Evolutionary conservation across 2,113 vertebrate genomes (phyloP).

Genomic region (Oplegnathus fasciatus): DNA sequence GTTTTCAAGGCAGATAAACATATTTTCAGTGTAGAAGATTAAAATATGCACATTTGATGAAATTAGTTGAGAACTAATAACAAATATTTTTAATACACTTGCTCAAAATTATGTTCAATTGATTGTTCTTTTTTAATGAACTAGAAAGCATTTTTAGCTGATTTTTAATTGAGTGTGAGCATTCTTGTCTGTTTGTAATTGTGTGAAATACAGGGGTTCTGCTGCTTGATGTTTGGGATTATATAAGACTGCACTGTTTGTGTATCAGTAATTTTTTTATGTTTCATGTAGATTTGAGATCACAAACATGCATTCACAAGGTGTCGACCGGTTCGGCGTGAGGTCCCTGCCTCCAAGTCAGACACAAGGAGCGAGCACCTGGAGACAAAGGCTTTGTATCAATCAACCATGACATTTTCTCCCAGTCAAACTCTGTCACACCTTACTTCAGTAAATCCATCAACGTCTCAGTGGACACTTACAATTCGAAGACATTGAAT

Average conservation of each 20-base stretch:
- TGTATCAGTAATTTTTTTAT: neutral
- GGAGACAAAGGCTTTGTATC: slow-evolving; percentile 52
- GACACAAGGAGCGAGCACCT: neutral
- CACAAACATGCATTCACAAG: slow-evolving; percentile 10
- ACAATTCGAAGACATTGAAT: slow-evolving; percentile 37
- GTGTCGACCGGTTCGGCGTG: neutral
- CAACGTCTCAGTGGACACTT: slow-evolving; percentile 51
- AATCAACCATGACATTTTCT: slow-evolving; percentile 65
- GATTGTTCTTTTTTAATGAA: no score
- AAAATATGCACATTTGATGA: neutral
- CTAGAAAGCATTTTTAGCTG: neutral
- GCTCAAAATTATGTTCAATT: neutral
- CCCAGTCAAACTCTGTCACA: slow-evolving; percentile 54
- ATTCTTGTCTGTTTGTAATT: neutral
- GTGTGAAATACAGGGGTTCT: neutral
- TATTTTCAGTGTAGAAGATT: neutral
- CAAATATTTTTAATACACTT: neutral
- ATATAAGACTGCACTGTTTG: neutral
- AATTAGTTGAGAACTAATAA: neutral
- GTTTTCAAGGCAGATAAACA: neutral
- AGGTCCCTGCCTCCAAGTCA: neutral
- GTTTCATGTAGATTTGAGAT: neutral
- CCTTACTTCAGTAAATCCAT: slow-evolving; percentile 67
- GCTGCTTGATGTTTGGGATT: neutral
- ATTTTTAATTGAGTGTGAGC: neutral